Evolutionary conservation across 2,888 invertebrate species (phyloP).

Genomic region (Sepioteuthis lessoniana): DNA sequence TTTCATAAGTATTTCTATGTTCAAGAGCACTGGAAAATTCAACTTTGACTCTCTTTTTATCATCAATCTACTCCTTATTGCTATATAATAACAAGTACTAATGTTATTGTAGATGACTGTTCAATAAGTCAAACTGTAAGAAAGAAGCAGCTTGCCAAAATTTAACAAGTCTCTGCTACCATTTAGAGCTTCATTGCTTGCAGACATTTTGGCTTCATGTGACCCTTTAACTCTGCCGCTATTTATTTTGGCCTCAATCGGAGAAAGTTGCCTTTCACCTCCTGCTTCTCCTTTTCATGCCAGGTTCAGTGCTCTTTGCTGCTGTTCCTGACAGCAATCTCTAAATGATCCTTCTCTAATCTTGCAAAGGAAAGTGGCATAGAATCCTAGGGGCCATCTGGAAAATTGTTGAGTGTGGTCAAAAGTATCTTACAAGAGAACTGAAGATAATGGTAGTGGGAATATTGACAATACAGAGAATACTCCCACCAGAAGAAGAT

Average conservation of each 20-base stretch:
- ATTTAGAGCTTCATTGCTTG: constrained; percentile 20
- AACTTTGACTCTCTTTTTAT: neutral
- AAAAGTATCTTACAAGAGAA: neutral
- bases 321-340: neutral
- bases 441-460: neutral
- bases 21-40: neutral
- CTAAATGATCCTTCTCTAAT: neutral
- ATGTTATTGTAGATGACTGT: neutral
- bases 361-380: neutral
- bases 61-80: neutral
- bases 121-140: constrained; percentile 4
- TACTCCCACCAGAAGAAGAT: neutral
- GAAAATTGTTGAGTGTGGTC: neutral
- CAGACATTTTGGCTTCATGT: constrained; percentile 6
- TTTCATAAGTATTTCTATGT: neutral
- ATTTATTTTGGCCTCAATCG: constrained; percentile 33
- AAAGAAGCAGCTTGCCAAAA: neutral
- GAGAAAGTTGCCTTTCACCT: too few species aligned
- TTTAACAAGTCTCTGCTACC: neutral
- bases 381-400: neutral
- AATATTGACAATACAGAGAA: neutral
- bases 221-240: neutral
- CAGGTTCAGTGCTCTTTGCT: constrained; percentile 33
- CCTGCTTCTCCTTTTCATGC: neutral
- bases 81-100: neutral